Base-by-base conservation (phyloP, 2,888 invertebrate species). In the Heteromurus nitidus region DNA sequence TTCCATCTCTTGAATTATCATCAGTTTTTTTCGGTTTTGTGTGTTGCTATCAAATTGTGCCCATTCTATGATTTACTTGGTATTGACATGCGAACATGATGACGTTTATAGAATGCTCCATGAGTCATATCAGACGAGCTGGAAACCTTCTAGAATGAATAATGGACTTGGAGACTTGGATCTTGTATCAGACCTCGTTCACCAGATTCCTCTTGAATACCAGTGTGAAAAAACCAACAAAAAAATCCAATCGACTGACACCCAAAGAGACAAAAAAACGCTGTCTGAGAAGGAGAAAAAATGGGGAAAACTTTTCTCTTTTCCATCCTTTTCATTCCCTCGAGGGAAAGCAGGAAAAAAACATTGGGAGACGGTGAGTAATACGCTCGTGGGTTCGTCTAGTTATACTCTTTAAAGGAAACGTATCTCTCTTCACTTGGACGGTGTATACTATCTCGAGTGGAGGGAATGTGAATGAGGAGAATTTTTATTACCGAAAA, bases 261-360 rank as follows among this genome's bases (percentile, higher is more conserved):
- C 47, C 47, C 7, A 47, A 47, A 47, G 47, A 47, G 47, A 47
- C 47, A 47, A 47, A 47, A 47, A 47, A 47, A 47, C n/a, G 47
- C 7, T 16, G n/a, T 13, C n/a, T 16, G 47, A 3, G n/a, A 47
- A n/a, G 47, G 47, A 47, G n/a, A 47, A 47, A 47, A 47, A 47
- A 13, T 47, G 5, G 36, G 36, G 36, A 5, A 13, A 36, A 36
- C 36, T 36, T 9, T 47, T 47, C n/a, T 47, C n/a, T 5, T 47
- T 47, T 16, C 11, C n/a, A 3, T 47, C 47, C 47, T 16, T 47
- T 47, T 5, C 47, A n/a, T n/a, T 47, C 3, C 47, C n/a, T 47
- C 11, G 11, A 47, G 47, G n/a, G 47, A 47, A 16, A 47, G 11
- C 3, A n/a, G n/a, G n/a, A n/a, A n/a, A n/a, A n/a, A n/a, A n/a